Evolutionary conservation across 1,140 invertebrate species (phyloP).

Genomic region (Fopius arisanus): DNA sequence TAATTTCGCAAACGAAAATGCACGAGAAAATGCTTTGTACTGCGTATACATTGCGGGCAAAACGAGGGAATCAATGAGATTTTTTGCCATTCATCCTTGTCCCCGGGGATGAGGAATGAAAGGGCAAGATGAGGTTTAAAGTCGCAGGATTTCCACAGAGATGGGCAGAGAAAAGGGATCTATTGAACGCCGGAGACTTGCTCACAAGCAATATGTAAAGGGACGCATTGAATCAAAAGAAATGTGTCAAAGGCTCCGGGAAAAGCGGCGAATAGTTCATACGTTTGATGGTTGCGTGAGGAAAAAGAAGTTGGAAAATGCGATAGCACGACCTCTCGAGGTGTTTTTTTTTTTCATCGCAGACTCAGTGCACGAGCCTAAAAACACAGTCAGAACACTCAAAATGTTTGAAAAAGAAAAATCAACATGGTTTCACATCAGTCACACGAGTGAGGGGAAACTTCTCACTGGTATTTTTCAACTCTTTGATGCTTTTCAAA

Average conservation of each 20-base stretch:
- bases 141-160: conserved; percentile 13
- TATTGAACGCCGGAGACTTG: conserved; percentile 33
- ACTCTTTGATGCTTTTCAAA: conserved; percentile 30
- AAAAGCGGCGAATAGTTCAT: conserved; percentile 39
- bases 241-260: conserved; percentile 47
- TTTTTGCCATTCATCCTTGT: not conserved
- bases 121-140: conserved; percentile 11
- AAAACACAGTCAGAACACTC: not conserved
- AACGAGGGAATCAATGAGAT: not conserved
- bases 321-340: not conserved
- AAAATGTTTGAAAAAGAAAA: not conserved
- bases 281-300: conserved; percentile 24
- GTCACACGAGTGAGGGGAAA: conserved; percentile 2
- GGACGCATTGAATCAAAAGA: conserved; percentile 52
- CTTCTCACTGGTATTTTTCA: not conserved
- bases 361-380: not conserved
- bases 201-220: conserved; percentile 27
- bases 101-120: not conserved
- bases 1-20: too few species aligned
- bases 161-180: conserved; percentile 21
- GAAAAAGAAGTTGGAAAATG: not conserved
- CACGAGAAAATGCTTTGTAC: too few species aligned
- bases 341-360: not conserved
- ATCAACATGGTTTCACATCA: not conserved
- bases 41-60: too few species aligned